Base-by-base conservation (phyloP, 2,113 vertebrate genomes). In the Rana temporaria region DNA sequence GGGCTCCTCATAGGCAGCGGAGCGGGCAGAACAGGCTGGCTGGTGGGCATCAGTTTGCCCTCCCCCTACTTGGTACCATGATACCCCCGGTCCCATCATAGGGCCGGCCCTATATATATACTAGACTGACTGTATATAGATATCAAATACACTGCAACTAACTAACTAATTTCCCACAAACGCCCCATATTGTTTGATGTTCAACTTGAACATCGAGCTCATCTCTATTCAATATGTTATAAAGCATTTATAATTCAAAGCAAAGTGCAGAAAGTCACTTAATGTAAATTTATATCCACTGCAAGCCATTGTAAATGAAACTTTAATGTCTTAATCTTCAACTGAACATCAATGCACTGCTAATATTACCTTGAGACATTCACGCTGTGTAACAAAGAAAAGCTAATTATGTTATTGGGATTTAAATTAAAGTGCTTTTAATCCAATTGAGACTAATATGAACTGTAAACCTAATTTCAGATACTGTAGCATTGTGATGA, bases 391-490 rank as follows among this genome's bases (percentile, higher is more conserved):
- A 72, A 64, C 79, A 81, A 81, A 81, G 59, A 64, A 63, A 81
- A 81, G 55, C 68, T 53, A 72, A 81, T 81, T 81, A 72, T 74
- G 56, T 74, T 57, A 73, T 66, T 74, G 69, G 79, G 24, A 74
- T 74, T 82, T 74, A 71, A 71, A 32, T 81, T 52, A 66, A 74
- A 82, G 59, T 57, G 26, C 48, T 70, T 74, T 73, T 74, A 73
- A 82, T 82, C 22, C 60, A 73, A 55, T 69, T 73, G 79, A 82
- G 70, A 66, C 32, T 74, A 73, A 82, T 52, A 38, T 74, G 70
- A 82, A 73, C 68, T 72, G 42, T 63, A 81, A 81, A 81, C 60
- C 60, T 82, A 56, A 82, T 82, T 82, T 73, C 24, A 82, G 59
- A 74, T 72, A 80, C 66, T 78, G 62, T 78, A 68, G n/a, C 48